Conservation (phyloP, 2,797 vertebrate species). For the Coregonus ussuriensis region DNA sequence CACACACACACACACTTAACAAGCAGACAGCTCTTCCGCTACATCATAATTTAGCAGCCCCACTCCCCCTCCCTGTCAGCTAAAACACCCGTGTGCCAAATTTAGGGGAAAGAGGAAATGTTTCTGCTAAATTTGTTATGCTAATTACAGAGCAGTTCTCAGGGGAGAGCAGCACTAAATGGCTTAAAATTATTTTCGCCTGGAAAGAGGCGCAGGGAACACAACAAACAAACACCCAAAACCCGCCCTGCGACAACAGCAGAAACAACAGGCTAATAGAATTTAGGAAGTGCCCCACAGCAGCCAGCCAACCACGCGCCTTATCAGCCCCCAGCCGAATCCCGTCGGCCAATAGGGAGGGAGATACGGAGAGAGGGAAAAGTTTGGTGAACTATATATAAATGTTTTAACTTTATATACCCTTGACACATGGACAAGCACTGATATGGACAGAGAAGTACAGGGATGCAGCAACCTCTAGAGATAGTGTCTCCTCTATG, state of each 20-base stretch:
- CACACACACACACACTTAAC: slow-evolving; percentile 34
- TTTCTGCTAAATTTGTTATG: slow-evolving; percentile 84
- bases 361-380: slow-evolving; percentile 47
- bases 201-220: slow-evolving; percentile 71
- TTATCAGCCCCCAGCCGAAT: slow-evolving; percentile 59
- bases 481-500: no score
- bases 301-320: slow-evolving; percentile 40
- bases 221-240: slow-evolving; percentile 46
- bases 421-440: slow-evolving; percentile 59
- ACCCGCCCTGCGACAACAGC: slow-evolving; percentile 43
- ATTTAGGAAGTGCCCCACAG: slow-evolving; percentile 43
- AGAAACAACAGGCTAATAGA: slow-evolving; percentile 55
- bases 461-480: neutral
- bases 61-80: slow-evolving; percentile 24
- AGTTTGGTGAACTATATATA: slow-evolving; percentile 29
- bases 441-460: slow-evolving; percentile 52
- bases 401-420: slow-evolving; percentile 44
- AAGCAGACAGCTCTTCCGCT: slow-evolving; percentile 64
- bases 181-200: slow-evolving; percentile 79
- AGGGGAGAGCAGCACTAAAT: slow-evolving; percentile 72
- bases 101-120: slow-evolving; percentile 75
- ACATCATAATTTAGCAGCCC: slow-evolving; percentile 67
- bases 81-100: slow-evolving; percentile 44
- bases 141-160: slow-evolving; percentile 80
- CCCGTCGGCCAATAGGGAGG: slow-evolving; percentile 25